phyloP scores from a whole-genome alignment of 2,113 vertebrate species.

The Clinocottus analis region DNA sequence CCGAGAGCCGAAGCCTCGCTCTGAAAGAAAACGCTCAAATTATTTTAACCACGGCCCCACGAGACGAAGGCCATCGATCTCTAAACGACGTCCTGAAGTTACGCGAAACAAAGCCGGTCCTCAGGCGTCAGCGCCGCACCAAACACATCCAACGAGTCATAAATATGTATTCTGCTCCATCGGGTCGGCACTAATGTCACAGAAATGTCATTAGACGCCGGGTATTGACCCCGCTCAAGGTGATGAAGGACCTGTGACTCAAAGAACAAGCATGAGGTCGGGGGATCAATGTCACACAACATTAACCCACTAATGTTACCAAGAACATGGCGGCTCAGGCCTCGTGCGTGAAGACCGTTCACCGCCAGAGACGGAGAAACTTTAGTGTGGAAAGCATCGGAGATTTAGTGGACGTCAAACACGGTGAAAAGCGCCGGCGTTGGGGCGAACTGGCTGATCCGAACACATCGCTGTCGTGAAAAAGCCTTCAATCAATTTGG shows the following conservation, averaged over 20 bases:
- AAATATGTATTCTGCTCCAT: neutral
- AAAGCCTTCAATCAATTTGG: no score
- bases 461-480: no score
- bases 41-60: no score
- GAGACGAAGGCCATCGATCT: neutral
- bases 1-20: neutral
- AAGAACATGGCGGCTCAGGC: conserved; percentile 1
- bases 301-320: conserved; percentile 10
- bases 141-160: no score
- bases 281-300: neutral
- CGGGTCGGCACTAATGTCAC: neutral
- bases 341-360: no score
- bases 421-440: no score
- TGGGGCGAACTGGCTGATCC: no score
- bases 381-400: no score
- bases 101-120: neutral
- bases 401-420: no score
- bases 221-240: no score
- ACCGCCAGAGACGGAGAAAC: no score
- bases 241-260: neutral
- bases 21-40: neutral
- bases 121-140: neutral
- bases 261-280: no score
- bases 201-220: neutral
- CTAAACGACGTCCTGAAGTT: neutral